phyloP scores from a whole-genome alignment of 2,888 invertebrate species.

The Hypselothyrea guttata region DNA sequence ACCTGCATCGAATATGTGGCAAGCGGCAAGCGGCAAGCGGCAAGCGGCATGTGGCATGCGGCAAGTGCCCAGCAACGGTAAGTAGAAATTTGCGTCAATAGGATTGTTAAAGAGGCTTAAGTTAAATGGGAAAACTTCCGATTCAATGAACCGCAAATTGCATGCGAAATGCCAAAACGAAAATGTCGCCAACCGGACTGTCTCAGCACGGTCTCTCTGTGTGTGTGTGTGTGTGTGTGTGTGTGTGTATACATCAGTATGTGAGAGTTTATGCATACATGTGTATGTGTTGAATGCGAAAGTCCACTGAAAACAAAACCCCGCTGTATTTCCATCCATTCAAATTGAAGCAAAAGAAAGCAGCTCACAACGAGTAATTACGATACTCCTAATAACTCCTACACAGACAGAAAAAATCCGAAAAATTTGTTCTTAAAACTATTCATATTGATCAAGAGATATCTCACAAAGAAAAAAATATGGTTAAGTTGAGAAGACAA shows the following conservation, averaged over 20 bases:
- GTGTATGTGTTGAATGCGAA: slow-evolving; percentile 3
- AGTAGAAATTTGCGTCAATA: slow-evolving; percentile 79
- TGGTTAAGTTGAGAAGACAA: too few species aligned
- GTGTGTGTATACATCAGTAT: background rate
- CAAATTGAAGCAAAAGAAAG: slow-evolving; percentile 32
- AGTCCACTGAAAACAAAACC: slow-evolving; percentile 45
- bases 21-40: slow-evolving; percentile 13
- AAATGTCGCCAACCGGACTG: slow-evolving; percentile 66
- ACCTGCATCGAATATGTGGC: slow-evolving; percentile 1
- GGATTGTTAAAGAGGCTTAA: slow-evolving; percentile 82
- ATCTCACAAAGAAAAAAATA: too few species aligned
- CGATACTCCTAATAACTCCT: slow-evolving; percentile 34
- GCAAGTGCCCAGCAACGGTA: slow-evolving; percentile 52
- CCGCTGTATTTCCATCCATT: slow-evolving; percentile 23
- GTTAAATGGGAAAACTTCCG: slow-evolving; percentile 82
- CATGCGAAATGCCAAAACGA: slow-evolving; percentile 78
- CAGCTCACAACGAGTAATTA: slow-evolving; percentile 17
- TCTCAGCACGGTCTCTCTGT: slow-evolving; percentile 20
- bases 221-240: slow-evolving; percentile 12
- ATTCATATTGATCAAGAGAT: too few species aligned
- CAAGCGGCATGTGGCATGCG: slow-evolving; percentile 19
- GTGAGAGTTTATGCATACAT: slow-evolving; percentile 1
- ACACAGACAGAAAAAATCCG: slow-evolving; percentile 4
- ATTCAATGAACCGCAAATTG: slow-evolving; percentile 81
- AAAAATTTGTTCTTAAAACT: background rate